Base-by-base conservation (phyloP, 2,113 vertebrate species). In the Andinoacara biseriatus region DNA sequence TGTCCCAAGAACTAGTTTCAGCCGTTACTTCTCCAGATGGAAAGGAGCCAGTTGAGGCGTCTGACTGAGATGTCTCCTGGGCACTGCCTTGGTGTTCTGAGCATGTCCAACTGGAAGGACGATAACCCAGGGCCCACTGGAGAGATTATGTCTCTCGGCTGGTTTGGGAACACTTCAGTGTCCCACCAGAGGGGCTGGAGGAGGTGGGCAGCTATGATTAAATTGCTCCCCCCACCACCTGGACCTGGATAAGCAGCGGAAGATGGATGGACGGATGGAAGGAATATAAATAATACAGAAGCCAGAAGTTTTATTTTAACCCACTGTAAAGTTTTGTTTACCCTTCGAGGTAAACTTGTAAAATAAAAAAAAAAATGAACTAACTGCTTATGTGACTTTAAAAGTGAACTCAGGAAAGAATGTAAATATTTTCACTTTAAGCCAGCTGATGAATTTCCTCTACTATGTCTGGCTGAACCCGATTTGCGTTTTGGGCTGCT, bases 371-470 rank as follows among this genome's bases (percentile, higher is more conserved):
- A 43, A 38, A 17, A 43, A 46, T 15, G 43, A 67, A 10, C 63
- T 46, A 22, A 8, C 9, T 69, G 5, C 22, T 49, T 29, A 29
- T 17, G 9, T 26, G 72, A 38, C 57, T 52, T 83, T 40, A 26
- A 9, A 33, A 79, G n/a, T 2, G 10, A 58, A 33, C n/a, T 77
- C 35, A 74, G 15, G 3, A 31, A 10, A 72, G 18, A 61, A 26
- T 58, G 10, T 5, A 35, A 65, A 78, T 60, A 40, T 60, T 57
- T 76, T 78, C 22, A 38, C 35, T 20, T 38, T 29, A 2, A 56
- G 63, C 77, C 46, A 52, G 46, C 15, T 82, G 62, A 83, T 75
- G 49, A 62, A 78, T 87, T 79, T 86, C 62, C 43, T 74, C 15
- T n/a, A 22, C 24, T 17, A 11, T 26, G 3, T 74, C 38, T 87